Evolutionary conservation across 2,888 invertebrate genomes (phyloP).

Genomic region (Lasius platythorax): DNA sequence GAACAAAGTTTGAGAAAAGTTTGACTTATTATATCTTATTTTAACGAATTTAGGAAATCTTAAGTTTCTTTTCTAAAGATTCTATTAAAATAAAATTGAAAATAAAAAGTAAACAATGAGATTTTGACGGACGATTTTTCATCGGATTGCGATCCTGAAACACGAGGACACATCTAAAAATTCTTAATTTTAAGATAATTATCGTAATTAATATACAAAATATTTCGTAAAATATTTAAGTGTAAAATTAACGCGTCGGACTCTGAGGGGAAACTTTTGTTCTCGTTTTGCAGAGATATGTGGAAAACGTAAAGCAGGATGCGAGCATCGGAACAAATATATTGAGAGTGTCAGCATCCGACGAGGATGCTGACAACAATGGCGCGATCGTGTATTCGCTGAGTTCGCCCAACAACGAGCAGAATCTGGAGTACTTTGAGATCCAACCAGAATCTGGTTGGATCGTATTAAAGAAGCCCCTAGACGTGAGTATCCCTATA

Average conservation of each 20-base stretch:
- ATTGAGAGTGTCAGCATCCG: slow-evolving; percentile 97
- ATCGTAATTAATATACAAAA: not conserved
- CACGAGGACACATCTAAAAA: too few relatives aligned
- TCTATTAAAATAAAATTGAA: not conserved
- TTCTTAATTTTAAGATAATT: too few relatives aligned
- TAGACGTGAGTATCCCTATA: slow-evolving; percentile 94
- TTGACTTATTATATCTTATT: not conserved
- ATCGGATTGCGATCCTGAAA: not conserved
- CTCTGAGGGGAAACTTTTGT: not conserved
- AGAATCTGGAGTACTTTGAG: slow-evolving; percentile 95
- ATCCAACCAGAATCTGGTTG: slow-evolving; percentile 99
- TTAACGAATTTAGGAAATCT: not conserved
- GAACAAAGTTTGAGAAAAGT: not conserved
- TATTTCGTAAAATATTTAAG: not conserved
- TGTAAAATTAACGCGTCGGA: not conserved
- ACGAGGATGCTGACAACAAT: slow-evolving; percentile 98
- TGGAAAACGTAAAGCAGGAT: slow-evolving; percentile 98
- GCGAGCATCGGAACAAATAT: slow-evolving; percentile 98
- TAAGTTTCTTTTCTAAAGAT: not conserved
- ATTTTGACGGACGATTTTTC: not conserved
- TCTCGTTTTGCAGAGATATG: slow-evolving; percentile 93
- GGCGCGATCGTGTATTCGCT: slow-evolving; percentile 97
- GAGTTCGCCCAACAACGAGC: slow-evolving; percentile 95
- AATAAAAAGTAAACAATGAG: not conserved
- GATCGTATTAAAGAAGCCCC: slow-evolving; percentile 97